Base-by-base conservation (phyloP, 2,888 invertebrate genomes). In the Nomada goodeniana region DNA sequence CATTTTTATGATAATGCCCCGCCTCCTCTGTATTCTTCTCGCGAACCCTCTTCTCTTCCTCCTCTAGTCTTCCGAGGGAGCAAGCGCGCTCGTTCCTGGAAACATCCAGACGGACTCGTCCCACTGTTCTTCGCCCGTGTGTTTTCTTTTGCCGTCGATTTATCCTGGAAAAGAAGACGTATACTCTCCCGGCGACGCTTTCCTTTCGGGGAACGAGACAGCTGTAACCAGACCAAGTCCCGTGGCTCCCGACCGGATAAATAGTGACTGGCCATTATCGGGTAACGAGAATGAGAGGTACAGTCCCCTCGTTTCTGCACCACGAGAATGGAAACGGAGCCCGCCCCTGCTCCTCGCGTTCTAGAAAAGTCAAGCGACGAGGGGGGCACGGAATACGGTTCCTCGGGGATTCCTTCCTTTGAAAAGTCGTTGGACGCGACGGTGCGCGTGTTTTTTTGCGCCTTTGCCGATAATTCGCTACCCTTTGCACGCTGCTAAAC, bases 241-340 rank as follows among this genome's bases (percentile, higher is more conserved):
- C 77, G 82, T 72, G 72, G 81, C 68, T 80, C 68, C 72, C 52
- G 57, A 53, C 64, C 80, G 88, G 86, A 90, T 89, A 90, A 90
- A 89, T 88, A 88, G 83, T 82, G 87, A 84, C 86, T 87, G 82
- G 85, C 89, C 89, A 88, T 91, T 91, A 87, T 85, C 80, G 73
- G 81, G 83, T 89, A 91, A 90, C 89, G 89, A 91, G 90, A 86
- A 42, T 36, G 55, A 44, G 50, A 15, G 23, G 18, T 9, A 50
- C 23, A 15, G 44, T 55, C 65, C 76, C 63, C 67, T 67, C 59
- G 50, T 61, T 74, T 73, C 20, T 60, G 20, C 47, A 23, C 59
- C 20, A 36, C 53, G 36, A 50, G 76, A 76, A 75, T 76, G 73
- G 79, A 86, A 79, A 80, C 74, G 76, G 78, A 86, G 89, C 83